Percentiles rank a stretch among this genome's conserved stretches.
phyloP scores from a whole-genome alignment of 23 tunicate genomes.

The Clavelina lepadiformis region DNA sequence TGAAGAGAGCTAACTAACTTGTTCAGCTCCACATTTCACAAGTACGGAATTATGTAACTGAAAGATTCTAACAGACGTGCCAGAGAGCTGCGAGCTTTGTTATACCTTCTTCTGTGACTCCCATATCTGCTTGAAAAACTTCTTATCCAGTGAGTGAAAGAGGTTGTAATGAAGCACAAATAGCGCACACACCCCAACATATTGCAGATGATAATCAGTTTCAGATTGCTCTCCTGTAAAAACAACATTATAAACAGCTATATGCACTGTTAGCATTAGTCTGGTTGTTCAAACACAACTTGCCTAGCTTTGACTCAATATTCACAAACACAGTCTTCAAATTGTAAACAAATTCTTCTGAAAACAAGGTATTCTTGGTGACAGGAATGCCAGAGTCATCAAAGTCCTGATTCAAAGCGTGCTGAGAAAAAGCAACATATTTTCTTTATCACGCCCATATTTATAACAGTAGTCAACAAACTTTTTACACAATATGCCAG shows the following conservation, averaged over 20 bases:
- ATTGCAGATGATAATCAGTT: constrained; percentile 50
- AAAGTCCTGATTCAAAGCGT: constrained; percentile 72
- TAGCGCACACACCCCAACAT: constrained; percentile 73
- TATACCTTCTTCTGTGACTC: constrained; percentile 69
- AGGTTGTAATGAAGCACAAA: constrained; percentile 57
- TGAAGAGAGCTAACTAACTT: no score
- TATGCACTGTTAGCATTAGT: background rate
- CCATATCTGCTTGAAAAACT: constrained; percentile 72
- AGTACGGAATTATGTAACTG: no score
- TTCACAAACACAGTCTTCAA: constrained; percentile 30
- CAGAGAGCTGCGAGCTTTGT: no score
- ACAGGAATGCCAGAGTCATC: constrained; percentile 94
- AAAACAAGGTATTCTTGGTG: constrained; percentile 53
- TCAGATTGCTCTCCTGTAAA: constrained; percentile 37
- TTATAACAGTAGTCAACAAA: no score
- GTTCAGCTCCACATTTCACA: no score
- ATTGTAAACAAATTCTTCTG: constrained; percentile 67
- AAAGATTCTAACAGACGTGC: background rate
- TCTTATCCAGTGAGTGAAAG: constrained; percentile 57
- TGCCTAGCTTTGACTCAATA: constrained; percentile 58
- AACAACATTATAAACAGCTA: background rate
- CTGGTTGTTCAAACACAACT: background rate
- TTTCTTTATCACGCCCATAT: no score
- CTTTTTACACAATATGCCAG: no score
- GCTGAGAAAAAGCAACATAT: no score